These are phyloP conservation scores for Progne subis DNA, from an alignment of 2,113 vertebrate species.

Conservation along the genomic window DNA sequence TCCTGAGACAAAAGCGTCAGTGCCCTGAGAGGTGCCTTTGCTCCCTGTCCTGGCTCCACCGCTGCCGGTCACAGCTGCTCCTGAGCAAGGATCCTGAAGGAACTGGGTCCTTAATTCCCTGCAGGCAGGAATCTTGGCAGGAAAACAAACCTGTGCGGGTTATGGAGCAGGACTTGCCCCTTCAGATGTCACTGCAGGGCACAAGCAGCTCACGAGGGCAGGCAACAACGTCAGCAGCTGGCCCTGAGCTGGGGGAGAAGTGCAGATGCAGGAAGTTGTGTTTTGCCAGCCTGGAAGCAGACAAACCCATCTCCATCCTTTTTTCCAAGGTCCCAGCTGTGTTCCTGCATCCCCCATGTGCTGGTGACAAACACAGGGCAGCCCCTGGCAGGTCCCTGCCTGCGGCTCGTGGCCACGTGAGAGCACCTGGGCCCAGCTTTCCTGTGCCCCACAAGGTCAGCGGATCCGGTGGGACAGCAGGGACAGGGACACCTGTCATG, in stretches of 20 bases:
- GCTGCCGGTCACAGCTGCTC: not conserved
- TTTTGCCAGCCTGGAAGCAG: not conserved
- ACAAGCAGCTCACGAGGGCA: not conserved
- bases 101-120: not conserved
- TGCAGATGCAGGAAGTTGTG: not conserved
- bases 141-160: not conserved
- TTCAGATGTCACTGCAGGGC: not conserved
- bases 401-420: not conserved
- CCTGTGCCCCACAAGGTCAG: not conserved
- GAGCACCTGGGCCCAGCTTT: conserved; percentile 11
- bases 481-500: not conserved
- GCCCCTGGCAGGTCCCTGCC: not conserved
- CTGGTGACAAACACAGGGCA: not conserved
- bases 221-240: not conserved
- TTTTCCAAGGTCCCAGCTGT: not conserved
- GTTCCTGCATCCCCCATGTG: not conserved
- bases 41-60: not conserved
- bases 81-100: not conserved
- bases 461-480: not conserved
- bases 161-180: not conserved
- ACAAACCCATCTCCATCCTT: not conserved
- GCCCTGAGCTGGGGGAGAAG: not conserved
- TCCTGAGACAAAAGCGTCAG: accelerated
- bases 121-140: not conserved
- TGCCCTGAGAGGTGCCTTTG: not conserved